Base-by-base conservation (phyloP, 2,797 vertebrate genomes). In the Hippoglossus hippoglossus region DNA sequence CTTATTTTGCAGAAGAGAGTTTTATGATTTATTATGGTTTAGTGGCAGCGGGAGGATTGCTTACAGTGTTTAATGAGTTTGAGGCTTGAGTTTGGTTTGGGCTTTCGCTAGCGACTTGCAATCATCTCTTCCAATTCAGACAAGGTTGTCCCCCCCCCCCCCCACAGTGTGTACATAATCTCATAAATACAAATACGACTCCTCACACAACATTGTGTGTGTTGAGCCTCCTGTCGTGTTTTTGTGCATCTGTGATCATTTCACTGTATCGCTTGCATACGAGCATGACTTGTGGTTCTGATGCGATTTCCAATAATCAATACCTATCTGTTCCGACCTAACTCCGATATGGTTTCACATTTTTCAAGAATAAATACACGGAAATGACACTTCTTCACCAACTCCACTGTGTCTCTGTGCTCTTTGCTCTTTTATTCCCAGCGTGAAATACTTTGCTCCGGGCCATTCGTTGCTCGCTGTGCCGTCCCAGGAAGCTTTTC, bases 381-480 rank as follows among this genome's bases (percentile, higher is more conserved):
- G 34, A 74, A 75, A 74, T 50, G 67, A 46, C 73, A 69, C 73
- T 31, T 44, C 55, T 62, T 77, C 71, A 76, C 53, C 76, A 46
- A 54, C 25, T 71, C 47, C 44, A 21, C 59, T 63, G 49, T 63
- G 68, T 80, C 50, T 82, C 54, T 91, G 70, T 85, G 61, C 64
- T 84, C 50, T 84, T 75, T 84, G 55, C 56, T 77, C 65, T 79
- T 31, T 36, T 36, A 24, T 71, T 83, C 64, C 75, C 63, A 79
- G 59, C 75, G 66, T 82, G 41, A 65, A 60, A 80, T 57, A 49
- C 60, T 68, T 53, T 46, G 63, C 80, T 82, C 12, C 5, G 39
- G 72, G 78, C 82, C 55, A 86, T 87, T 88, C 84, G 72, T 85
- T 84, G 80, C 68, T 81, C 61, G 78, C 80, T 80, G 82, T 84